Conservation (phyloP, 2,888 invertebrate genomes). For the Harpalus rufipes region DNA sequence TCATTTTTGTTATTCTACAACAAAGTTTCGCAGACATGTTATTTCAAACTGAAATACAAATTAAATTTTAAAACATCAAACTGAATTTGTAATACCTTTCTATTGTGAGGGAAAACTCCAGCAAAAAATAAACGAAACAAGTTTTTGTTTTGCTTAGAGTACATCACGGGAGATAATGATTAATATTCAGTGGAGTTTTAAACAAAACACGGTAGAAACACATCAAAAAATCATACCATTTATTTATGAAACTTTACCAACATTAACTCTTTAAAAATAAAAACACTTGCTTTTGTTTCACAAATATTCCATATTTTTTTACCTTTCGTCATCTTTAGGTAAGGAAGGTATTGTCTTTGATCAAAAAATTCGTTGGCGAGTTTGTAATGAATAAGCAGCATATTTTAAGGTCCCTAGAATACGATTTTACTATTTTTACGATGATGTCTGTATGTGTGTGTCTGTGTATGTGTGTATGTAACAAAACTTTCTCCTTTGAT, state of each 20-base stretch:
- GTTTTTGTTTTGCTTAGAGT: not conserved
- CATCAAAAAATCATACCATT: not conserved
- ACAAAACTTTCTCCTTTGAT: too few species aligned
- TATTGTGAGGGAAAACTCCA: conserved; percentile 18
- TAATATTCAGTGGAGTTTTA: not conserved
- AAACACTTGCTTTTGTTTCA: too few species aligned
- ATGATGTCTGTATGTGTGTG: too few species aligned
- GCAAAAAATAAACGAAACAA: conserved; percentile 19
- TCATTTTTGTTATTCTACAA: conserved; percentile 34
- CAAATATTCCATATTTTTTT: too few species aligned
- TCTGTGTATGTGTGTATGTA: too few species aligned
- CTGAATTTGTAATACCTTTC: conserved; percentile 33
- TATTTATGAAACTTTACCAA: not conserved
- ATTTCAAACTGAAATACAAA: conserved; percentile 30
- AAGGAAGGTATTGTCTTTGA: too few species aligned
- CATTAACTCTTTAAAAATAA: not conserved
- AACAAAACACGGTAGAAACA: not conserved
- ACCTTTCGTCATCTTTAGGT: too few species aligned
- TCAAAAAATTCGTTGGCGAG: too few species aligned
- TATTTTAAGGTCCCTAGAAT: too few species aligned
- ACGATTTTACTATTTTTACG: too few species aligned
- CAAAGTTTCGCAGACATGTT: conserved; percentile 40
- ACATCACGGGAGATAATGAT: conserved; percentile 5
- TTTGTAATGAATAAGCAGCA: too few species aligned
- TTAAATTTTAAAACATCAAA: conserved; percentile 46